These are phyloP conservation scores for Gymnocypris eckloni DNA, from an alignment of 2,797 vertebrate species.

Conservation along the genomic window DNA sequence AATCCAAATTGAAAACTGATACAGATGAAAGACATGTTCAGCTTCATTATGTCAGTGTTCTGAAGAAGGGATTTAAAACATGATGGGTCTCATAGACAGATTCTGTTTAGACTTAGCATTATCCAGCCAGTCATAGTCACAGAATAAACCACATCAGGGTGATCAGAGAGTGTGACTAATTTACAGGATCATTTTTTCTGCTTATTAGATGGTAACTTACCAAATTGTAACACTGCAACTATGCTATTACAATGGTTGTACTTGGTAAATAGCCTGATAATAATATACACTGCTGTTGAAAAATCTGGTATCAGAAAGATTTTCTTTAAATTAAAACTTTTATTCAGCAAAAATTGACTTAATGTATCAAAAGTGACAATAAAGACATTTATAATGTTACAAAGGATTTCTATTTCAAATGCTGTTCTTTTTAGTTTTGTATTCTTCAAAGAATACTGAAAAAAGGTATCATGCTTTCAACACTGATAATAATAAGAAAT, in stretches of 20 bases:
- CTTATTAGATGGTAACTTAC: no score
- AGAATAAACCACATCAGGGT: neutral
- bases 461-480: neutral
- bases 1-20: neutral
- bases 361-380: neutral
- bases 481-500: neutral
- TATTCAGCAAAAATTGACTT: neutral
- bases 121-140: neutral
- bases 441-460: neutral
- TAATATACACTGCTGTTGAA: neutral
- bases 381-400: neutral
- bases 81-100: neutral
- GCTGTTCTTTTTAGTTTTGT: neutral
- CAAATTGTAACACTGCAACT: neutral
- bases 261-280: neutral
- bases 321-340: neutral
- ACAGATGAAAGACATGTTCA: neutral
- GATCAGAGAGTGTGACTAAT: neutral
- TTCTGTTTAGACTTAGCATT: neutral
- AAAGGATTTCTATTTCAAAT: neutral
- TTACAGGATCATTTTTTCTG: neutral
- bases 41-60: neutral
- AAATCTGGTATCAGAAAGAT: neutral
- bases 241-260: neutral
- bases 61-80: neutral